Base-by-base conservation (phyloP, 2,113 vertebrate genomes). In the Syngnathus scovelli region DNA sequence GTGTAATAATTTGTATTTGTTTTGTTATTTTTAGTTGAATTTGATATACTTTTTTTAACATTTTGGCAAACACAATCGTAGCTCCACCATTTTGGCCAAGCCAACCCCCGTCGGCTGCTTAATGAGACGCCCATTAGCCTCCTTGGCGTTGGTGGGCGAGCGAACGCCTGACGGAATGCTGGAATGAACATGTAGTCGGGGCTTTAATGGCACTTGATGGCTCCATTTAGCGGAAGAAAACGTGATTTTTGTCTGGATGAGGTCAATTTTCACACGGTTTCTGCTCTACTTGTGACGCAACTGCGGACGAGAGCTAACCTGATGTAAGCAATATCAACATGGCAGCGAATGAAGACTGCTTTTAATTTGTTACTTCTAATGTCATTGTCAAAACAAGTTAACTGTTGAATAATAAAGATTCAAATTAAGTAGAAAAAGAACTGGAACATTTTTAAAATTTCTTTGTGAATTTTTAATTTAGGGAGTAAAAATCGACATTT, bases 41-140 rank as follows among this genome's bases (percentile, higher is more conserved):
- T 33, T 33, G 27, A 33, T 33, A 33, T 33, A 33, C 23, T 23
- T 23, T 23, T 23, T 23, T 23, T 23, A 23, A 23, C 27, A 33
- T 33, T 33, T 33, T 33, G 27, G 27, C 27, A 33, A 33, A 33
- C 27, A 33, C 27, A 3, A 33, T 33, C 27, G 27, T 33, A 33
- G 27, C 27, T 33, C 27, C 27, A 33, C 27, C 27, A 4, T 46
- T 46, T 15, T 3, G 43, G 43, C 43, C 43, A 11, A 46, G 43
- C 12, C 43, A 15, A 3, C 9, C 9, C 7, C 51, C 51, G n/a
- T 4, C 80, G 82, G 36, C 63, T 85, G 75, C 82, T 81, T 88
- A 89, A 90, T 90, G 87, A 88, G 81, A 82, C 81, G 80, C 82
- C 85, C 83, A 86, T 89, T 88, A 88, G 68, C 78, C 85, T 77